Evolutionary conservation across 2,888 invertebrate species (phyloP).

Genomic region (Liodrosophila aerea): DNA sequence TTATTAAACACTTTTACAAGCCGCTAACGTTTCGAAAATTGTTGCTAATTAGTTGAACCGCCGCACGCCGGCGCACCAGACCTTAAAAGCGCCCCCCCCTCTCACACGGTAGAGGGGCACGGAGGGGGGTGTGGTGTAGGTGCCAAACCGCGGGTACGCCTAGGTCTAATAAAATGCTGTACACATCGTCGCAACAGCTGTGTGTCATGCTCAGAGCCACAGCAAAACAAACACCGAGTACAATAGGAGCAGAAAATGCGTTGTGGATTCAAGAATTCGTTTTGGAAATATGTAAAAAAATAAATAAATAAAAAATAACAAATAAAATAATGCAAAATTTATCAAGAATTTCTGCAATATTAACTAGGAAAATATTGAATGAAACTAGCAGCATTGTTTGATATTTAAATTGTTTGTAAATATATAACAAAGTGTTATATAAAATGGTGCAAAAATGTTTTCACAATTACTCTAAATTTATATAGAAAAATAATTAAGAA

Average conservation of each 20-base stretch:
- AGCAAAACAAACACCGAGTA: slow-evolving; percentile 4
- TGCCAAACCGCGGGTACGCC: slow-evolving; percentile 4
- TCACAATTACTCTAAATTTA: no score
- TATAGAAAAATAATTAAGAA: no score
- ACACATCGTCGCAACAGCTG: slow-evolving; percentile 25
- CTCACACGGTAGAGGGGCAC: slow-evolving; percentile 12
- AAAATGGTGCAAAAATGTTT: no score
- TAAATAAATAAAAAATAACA: neutral
- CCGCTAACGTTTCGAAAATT: slow-evolving; percentile 73
- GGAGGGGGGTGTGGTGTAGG: slow-evolving; percentile 9
- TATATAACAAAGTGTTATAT: no score
- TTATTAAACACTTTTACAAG: slow-evolving; percentile 74
- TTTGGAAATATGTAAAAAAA: neutral
- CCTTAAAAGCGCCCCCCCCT: slow-evolving; percentile 57
- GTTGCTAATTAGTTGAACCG: slow-evolving; percentile 70
- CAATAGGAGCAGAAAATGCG: slow-evolving; percentile 1
- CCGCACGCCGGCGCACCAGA: slow-evolving; percentile 73
- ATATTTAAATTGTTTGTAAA: no score
- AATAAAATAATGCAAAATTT: no score
- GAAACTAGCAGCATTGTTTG: no score
- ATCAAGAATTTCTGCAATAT: no score
- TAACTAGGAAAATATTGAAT: no score
- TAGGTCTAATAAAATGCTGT: slow-evolving; percentile 37
- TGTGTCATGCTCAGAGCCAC: slow-evolving; percentile 36
- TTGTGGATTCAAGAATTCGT: neutral